Evolutionary conservation across 1,140 invertebrate species (phyloP).

Genomic region (Laupala kohalensis): DNA sequence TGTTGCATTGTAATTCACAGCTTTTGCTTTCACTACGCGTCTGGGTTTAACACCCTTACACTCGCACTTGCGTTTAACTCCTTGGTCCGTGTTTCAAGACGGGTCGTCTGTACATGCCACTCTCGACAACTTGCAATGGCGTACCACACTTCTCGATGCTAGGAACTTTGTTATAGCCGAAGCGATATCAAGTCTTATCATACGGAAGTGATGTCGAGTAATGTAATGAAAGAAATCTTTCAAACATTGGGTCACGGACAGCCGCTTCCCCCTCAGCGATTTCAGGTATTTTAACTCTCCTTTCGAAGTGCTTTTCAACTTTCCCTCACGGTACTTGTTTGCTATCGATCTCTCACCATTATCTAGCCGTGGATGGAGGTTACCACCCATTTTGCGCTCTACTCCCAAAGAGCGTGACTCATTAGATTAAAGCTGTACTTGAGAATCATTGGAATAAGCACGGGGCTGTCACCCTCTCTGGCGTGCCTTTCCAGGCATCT

Average conservation of each 20-base stretch:
- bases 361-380: conserved; percentile 80
- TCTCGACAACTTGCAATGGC: too few species aligned
- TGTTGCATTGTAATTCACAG: too few species aligned
- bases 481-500: too few species aligned
- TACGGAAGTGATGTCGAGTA: too few species aligned
- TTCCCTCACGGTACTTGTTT: conserved; percentile 85
- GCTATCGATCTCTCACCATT: conserved; percentile 70
- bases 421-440: conserved; percentile 43
- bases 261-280: conserved; percentile 58
- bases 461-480: conserved; percentile 60
- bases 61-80: conserved; percentile 75
- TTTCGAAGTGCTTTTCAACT: conserved; percentile 80
- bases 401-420: conserved; percentile 76
- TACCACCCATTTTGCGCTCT: conserved; percentile 72
- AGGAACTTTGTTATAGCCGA: too few species aligned
- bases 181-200: too few species aligned
- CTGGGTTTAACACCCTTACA: conserved; percentile 51
- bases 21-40: conserved; percentile 57
- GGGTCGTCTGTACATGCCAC: conserved; percentile 58
- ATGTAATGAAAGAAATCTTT: too few species aligned
- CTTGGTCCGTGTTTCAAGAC: conserved; percentile 92
- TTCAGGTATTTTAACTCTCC: conserved; percentile 78
- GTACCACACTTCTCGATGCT: too few species aligned
- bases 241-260: too few species aligned
- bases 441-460: conserved; percentile 36